Percentiles rank a stretch among this genome's conserved stretches.
phyloP scores from a whole-genome alignment of 2,113 vertebrate species.

The Puma concolor region DNA sequence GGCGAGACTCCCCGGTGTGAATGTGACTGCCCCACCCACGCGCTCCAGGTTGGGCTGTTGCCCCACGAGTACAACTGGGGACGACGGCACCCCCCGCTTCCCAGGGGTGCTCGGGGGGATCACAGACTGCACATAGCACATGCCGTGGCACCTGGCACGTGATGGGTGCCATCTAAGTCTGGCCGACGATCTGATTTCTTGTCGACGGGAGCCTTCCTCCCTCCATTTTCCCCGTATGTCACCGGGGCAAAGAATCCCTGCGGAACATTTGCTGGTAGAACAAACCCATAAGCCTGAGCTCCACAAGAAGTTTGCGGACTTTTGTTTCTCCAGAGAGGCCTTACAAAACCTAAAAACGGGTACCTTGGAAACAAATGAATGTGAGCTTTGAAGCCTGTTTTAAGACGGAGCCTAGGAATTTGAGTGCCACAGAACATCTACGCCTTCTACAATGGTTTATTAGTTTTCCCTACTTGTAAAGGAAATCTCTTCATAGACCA shows the following conservation, averaged over 20 bases:
- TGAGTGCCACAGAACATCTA: constrained; percentile 53
- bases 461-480: constrained; percentile 80
- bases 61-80: accelerated
- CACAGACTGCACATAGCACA: accelerated
- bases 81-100: not conserved
- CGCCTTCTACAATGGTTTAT: constrained; percentile 72
- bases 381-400: constrained; percentile 71
- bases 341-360: constrained; percentile 49
- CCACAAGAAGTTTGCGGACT: constrained; percentile 43
- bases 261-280: not conserved
- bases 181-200: not conserved
- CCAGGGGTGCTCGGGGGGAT: accelerated
- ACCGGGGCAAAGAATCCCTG: not conserved
- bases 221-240: not conserved
- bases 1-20: not conserved
- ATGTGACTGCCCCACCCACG: not conserved
- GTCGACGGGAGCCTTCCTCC: not conserved
- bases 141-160: no score
- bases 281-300: constrained; percentile 11
- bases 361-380: constrained; percentile 68
- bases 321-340: constrained; percentile 51
- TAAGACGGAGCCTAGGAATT: constrained; percentile 70
- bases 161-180: not conserved
- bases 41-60: no score
- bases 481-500: constrained; percentile 83